phyloP scores from a whole-genome alignment of 2,113 vertebrate species.

The Ptilonorhynchus violaceus region DNA sequence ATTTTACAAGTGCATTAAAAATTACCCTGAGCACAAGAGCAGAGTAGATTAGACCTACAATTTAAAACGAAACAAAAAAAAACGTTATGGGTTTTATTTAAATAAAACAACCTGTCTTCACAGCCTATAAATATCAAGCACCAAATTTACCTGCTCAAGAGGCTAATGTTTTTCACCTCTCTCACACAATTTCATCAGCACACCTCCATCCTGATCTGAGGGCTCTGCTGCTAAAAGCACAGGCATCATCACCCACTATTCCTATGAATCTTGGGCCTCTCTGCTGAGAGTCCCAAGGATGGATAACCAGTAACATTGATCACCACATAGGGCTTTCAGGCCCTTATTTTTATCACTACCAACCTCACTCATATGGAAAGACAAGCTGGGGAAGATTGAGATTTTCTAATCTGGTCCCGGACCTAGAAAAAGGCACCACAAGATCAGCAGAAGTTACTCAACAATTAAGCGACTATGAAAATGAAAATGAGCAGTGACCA shows the following conservation, averaged over 20 bases:
- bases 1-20: not conserved
- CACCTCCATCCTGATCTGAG: not conserved
- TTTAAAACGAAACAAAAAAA: not conserved
- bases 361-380: not conserved
- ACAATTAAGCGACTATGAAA: not conserved
- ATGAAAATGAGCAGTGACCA: not conserved
- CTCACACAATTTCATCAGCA: not conserved
- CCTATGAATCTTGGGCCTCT: not conserved
- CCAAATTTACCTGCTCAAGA: not conserved
- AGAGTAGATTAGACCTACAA: not conserved
- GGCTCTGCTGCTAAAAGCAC: not conserved
- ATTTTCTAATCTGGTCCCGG: not conserved
- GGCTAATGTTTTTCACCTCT: not conserved
- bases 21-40: not conserved
- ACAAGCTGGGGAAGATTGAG: not conserved
- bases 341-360: not conserved
- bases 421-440: not conserved
- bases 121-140: not conserved
- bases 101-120: not conserved
- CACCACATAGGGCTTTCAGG: not conserved
- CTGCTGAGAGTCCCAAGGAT: not conserved
- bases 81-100: fast-evolving
- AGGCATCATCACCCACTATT: not conserved
- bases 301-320: not conserved
- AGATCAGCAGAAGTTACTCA: not conserved